These are phyloP conservation scores for Cossypha caffra DNA, from an alignment of 2,797 vertebrate species.

Conservation along the genomic window DNA sequence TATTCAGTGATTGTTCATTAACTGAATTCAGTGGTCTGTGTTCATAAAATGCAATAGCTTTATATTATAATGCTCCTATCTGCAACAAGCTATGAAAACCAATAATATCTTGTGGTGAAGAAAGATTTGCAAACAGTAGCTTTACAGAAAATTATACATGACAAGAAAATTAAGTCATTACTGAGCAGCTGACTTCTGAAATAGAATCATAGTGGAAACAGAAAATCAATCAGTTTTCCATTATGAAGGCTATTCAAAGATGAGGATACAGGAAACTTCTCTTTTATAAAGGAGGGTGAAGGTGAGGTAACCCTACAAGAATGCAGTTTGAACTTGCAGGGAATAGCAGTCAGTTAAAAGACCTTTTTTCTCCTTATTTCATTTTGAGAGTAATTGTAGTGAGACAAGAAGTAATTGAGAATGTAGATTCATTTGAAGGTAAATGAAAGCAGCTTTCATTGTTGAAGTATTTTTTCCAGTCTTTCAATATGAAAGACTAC, in stretches of 20 bases:
- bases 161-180: slow-evolving; percentile 36
- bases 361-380: background rate
- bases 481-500: background rate
- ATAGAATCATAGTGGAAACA: background rate
- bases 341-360: background rate
- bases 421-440: slow-evolving; percentile 6
- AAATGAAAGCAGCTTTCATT: background rate
- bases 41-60: background rate
- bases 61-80: background rate
- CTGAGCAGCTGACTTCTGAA: slow-evolving; percentile 5
- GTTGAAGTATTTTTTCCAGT: background rate
- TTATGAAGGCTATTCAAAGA: background rate
- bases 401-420: slow-evolving; percentile 16
- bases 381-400: slow-evolving; percentile 5
- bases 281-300: background rate
- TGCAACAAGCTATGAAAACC: background rate
- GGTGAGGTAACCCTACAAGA: background rate
- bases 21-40: background rate
- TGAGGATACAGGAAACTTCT: background rate
- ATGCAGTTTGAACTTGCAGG: background rate
- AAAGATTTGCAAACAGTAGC: background rate
- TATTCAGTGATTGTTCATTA: background rate
- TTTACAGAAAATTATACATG: background rate
- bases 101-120: background rate
- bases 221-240: slow-evolving; percentile 3